Base-by-base conservation (phyloP, 2,113 vertebrate species). In the Chamaetylas fuelleborni region DNA sequence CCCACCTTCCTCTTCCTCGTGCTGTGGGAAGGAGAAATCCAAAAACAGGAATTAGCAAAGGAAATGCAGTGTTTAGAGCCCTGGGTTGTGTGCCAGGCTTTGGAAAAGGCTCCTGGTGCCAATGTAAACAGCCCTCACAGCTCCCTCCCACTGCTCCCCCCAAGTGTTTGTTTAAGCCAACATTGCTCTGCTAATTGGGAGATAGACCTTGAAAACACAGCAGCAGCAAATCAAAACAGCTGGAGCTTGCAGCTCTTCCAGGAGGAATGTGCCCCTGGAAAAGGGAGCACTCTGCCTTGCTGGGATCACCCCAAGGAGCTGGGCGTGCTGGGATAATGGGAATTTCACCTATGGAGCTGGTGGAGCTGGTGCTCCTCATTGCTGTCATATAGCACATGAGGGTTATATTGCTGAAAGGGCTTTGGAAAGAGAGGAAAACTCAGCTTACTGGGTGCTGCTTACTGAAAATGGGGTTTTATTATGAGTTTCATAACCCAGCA, bases 101-200 rank as follows among this genome's bases (percentile, higher is more conserved):
- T 64, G 90, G 93, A 84, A 96, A 66, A 47, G 34, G 72, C 86
- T 92, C 90, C 77, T 95, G 33, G 88, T 97, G 97, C 98, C 97
- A 98, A 91, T 4, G 7, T 86, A 95, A 96, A 90, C 93, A 90
- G 76, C 78, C 73, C 62, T 53, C 89, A 34, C 81, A 40, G 2
- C 94, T 92, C 71, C 93, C 96, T n/a, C 31, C 61, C 23, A 34
- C 88, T 13, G 2, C 73, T 77, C 53, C 93, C 84, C 89, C 70
- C 4, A 12, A 93, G 96, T 97, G 97, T 98, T 98, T 98, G 96
- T 98, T 98, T 97, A 98, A 98, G 95, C 97, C 98, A 96, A 96
- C 97, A 96, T 97, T 97, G 98, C 98, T 98, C 96, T 96, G 97
- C 97, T 98, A 97, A 98, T 98, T 98, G 98, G 97, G 98, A 98